A percentile compares a stretch with the other conserved stretches of the same genome.
phyloP scores from a whole-genome alignment of 2,888 invertebrate species.

The Pandemis corylana region DNA sequence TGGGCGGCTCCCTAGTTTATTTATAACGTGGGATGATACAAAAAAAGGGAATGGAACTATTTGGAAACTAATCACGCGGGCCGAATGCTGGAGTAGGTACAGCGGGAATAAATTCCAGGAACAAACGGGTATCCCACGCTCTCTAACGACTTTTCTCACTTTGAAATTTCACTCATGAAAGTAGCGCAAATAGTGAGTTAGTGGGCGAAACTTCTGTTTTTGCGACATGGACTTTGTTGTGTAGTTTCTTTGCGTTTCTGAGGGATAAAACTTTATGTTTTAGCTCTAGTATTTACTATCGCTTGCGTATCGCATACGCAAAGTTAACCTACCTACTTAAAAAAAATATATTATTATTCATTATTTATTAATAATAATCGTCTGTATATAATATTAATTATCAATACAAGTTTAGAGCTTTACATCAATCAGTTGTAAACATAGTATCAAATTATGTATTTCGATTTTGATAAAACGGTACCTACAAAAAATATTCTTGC shows the following conservation, averaged over 20 bases:
- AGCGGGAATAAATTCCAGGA: conserved; percentile 30
- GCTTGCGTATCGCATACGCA: not conserved
- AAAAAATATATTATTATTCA: no score
- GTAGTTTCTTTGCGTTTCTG: conserved; percentile 6
- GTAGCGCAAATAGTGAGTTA: conserved; percentile 30
- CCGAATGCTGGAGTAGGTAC: conserved; percentile 23
- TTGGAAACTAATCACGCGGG: conserved; percentile 33
- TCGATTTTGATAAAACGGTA: no score
- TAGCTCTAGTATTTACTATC: not conserved
- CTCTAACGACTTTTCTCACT: conserved; percentile 32
- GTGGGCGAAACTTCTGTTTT: conserved; percentile 27
- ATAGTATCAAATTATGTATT: no score
- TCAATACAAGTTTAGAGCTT: no score
- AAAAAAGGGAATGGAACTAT: conserved; percentile 36
- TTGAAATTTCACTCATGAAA: conserved; percentile 32
- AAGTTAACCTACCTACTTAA: not conserved
- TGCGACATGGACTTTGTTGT: not conserved
- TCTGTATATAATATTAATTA: no score
- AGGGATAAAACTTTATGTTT: not conserved
- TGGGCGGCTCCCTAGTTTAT: conserved; percentile 9
- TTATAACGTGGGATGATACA: conserved; percentile 27
- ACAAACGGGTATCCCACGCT: conserved; percentile 18
- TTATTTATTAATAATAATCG: no score
- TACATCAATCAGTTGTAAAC: no score
- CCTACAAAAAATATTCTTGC: no score